Conservation (phyloP, 2,797 vertebrate genomes). For the Craterocephalus amniculus region DNA sequence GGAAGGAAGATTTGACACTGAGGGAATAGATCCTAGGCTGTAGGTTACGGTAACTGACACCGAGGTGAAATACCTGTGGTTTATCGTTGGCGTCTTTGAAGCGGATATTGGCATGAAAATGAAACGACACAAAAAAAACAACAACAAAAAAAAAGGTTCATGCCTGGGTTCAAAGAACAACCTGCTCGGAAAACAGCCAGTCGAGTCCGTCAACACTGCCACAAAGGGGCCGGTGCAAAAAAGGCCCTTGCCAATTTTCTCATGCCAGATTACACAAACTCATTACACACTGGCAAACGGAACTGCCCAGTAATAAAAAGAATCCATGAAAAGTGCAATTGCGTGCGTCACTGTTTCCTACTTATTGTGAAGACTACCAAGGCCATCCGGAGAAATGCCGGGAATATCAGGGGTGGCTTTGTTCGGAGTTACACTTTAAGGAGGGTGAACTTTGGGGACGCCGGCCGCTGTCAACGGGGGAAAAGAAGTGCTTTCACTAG, state of each 20-base stretch:
- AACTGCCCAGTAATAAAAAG: slow-evolving; percentile 42
- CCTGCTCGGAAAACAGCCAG: slow-evolving; percentile 1
- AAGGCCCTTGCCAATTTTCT: slow-evolving; percentile 8
- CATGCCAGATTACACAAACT: slow-evolving; percentile 28
- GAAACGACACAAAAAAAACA: slow-evolving; percentile 1
- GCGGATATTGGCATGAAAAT: slow-evolving; percentile 17
- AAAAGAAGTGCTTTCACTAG: slow-evolving; percentile 68
- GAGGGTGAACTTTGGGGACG: neutral
- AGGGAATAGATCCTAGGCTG: slow-evolving; percentile 11
- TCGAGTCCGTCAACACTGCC: slow-evolving; percentile 50
- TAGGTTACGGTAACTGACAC: neutral
- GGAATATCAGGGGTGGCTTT: neutral
- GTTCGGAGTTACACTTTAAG: slow-evolving; percentile 20
- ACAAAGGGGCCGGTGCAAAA: slow-evolving; percentile 23
- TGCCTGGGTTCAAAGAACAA: slow-evolving; percentile 9
- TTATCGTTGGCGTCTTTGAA: slow-evolving; percentile 16
- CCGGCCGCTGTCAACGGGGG: slow-evolving; percentile 10
- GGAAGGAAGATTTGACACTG: slow-evolving; percentile 12
- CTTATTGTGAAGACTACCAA: slow-evolving; percentile 35
- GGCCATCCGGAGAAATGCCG: neutral
- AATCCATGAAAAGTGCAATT: slow-evolving; percentile 69
- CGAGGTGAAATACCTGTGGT: slow-evolving; percentile 12
- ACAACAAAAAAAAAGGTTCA: slow-evolving; percentile 15
- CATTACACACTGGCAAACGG: slow-evolving; percentile 33
- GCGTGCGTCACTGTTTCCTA: slow-evolving; percentile 62